These are phyloP conservation scores for Hirundo rustica DNA, from an alignment of 2,797 vertebrate species.

Conservation along the genomic window DNA sequence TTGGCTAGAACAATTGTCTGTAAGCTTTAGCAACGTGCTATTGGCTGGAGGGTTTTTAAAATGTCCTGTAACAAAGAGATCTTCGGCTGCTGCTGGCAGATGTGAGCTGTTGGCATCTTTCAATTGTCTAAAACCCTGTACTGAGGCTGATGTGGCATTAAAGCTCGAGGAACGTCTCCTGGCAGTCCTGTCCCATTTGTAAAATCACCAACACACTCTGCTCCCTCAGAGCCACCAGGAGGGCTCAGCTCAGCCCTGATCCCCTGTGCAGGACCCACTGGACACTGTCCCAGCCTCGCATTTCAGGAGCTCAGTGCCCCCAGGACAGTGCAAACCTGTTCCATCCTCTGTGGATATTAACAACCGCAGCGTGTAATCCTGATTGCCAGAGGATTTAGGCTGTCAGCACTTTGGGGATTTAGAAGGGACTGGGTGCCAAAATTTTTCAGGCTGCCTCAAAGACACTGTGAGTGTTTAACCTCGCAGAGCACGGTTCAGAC, in stretches of 20 bases:
- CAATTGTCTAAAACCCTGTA: too few species aligned
- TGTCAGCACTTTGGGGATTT: background rate
- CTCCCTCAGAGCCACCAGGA: background rate
- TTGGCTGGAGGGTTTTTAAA: too few species aligned
- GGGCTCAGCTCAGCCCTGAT: fast-evolving
- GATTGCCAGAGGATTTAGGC: background rate
- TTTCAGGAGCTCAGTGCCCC: background rate
- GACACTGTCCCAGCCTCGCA: background rate
- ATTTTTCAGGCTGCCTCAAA: background rate
- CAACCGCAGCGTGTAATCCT: background rate
- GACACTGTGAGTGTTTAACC: fast-evolving
- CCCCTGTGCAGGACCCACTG: too few species aligned
- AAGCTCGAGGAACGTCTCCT: too few species aligned
- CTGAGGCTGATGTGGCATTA: too few species aligned
- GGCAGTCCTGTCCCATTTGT: too few species aligned
- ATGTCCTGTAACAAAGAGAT: too few species aligned
- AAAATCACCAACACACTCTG: background rate
- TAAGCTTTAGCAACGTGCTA: too few species aligned
- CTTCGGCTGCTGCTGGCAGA: too few species aligned
- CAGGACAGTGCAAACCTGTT: background rate
- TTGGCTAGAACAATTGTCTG: too few species aligned
- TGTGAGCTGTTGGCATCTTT: too few species aligned
- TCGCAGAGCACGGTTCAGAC: background rate
- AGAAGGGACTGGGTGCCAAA: background rate
- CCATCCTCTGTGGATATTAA: background rate